Base-by-base conservation (phyloP, 1,140 invertebrate species). In the Bacillus rossius region DNA sequence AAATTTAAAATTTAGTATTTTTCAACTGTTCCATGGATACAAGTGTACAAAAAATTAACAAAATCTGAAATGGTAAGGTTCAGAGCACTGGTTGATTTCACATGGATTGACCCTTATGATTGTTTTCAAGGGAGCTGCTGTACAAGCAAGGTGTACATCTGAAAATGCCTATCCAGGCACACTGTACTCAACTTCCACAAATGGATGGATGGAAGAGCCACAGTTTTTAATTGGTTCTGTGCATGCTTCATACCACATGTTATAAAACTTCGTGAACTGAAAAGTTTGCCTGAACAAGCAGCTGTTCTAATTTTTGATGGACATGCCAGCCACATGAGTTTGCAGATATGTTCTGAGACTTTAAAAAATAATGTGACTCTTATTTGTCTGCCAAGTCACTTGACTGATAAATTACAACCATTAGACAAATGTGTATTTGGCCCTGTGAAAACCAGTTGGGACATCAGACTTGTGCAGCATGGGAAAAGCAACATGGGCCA, bases 181-280 rank as follows among this genome's bases (percentile, higher is more conserved):
- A 8, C 45, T 62, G 19, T 69, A 73, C 59, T 55, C 64, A 14
- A 61, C 64, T 25, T 65, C 66, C 1, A 59, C 58, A 38, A 72
- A 73, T 61, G 70, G 65, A 17, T 73, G 62, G 62, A 73, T 73
- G 67, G 64, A 67, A 53, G 64, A 64, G 56, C 52, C 29, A 34
- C 29, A 34, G 5, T 73, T 72, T 66, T 65, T 19, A 17, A 41
- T 54, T 1, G 72, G 65, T 61, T n/a, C 69, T 73, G 45, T 53
- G 37, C 10, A 7, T 45, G 17, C 23, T 45, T 45, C 43, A 45
- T 45, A 20, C 43, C 43, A 45, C 23, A 20, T 45, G 43, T 45
- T 19, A 45, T 7, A 20, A 25, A 45, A 25, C 5, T 45, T 20
- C 43, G 43, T 4, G 29, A 34, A 34, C 29, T 34, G 23, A 45